These are phyloP conservation scores for Antedon bifida DNA, from an alignment of 35 echinoderm and acorn worm species.

Conservation along the genomic window DNA sequence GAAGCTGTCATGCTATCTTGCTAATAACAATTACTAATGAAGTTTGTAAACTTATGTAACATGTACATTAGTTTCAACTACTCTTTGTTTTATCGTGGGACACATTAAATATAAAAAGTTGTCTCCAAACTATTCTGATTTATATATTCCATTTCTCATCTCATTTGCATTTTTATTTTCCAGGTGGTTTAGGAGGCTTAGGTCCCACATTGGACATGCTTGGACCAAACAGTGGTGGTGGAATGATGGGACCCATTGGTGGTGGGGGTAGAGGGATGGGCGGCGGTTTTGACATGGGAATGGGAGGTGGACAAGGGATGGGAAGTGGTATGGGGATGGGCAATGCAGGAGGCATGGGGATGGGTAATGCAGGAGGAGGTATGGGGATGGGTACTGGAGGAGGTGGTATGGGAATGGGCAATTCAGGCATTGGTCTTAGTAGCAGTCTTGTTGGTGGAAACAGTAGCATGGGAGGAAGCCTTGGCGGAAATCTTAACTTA, in stretches of 20 bases:
- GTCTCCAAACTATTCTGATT: no score
- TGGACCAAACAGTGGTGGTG: conserved; percentile 11
- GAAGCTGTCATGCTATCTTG: no score
- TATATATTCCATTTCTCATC: no score
- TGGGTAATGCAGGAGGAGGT: not conserved
- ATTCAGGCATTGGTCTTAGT: conserved; percentile 7
- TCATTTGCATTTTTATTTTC: not conserved
- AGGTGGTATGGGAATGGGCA: not conserved
- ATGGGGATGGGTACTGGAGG: not conserved
- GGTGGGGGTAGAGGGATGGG: no score
- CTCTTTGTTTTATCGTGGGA: no score
- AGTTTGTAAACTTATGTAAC: no score
- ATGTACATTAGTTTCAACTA: no score
- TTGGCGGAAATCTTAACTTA: not conserved
- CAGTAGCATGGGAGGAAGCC: not conserved
- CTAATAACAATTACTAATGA: no score
- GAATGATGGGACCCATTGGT: conserved; percentile 23
- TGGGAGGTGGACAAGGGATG: conserved; percentile 9
- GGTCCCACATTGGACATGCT: conserved; percentile 62
- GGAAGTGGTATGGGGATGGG: conserved; percentile 17
- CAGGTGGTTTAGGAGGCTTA: conserved; percentile 53
- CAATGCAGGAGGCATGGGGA: not conserved
- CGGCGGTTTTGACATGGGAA: not conserved
- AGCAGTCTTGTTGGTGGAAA: conserved; percentile 16
- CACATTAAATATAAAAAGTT: no score